Percentiles rank a stretch among this genome's conserved stretches.
phyloP scores from a whole-genome alignment of 35 echinoderm and acorn worm genomes.

The Chiridota heheva region DNA sequence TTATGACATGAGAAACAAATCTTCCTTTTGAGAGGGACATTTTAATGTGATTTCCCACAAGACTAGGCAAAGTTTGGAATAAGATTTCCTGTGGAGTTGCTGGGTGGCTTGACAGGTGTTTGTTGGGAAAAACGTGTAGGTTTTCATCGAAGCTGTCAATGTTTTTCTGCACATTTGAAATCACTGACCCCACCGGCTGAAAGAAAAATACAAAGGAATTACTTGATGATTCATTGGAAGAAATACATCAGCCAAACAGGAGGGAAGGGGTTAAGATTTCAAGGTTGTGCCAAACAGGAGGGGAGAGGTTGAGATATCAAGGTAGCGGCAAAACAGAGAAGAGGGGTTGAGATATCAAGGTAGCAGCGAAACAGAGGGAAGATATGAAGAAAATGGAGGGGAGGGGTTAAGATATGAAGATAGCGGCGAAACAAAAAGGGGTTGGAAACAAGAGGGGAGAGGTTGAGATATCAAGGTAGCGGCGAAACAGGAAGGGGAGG shows the following conservation, averaged over 20 bases:
- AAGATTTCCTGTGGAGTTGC: not conserved
- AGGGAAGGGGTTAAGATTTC: not conserved
- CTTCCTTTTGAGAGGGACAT: slow-evolving; percentile 35
- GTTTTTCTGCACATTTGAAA: slow-evolving; percentile 46
- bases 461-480: no score
- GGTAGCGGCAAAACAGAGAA: not conserved
- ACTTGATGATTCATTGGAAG: not conserved
- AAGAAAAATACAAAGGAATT: slow-evolving; percentile 1
- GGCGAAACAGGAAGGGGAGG: no score
- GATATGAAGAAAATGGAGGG: no score
- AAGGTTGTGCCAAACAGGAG: not conserved
- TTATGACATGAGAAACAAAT: slow-evolving; percentile 44
- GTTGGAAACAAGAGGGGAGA: no score
- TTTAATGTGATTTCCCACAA: slow-evolving; percentile 51
- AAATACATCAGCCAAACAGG: not conserved
- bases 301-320: not conserved
- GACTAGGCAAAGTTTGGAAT: slow-evolving; percentile 54
- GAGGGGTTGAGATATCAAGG: not conserved
- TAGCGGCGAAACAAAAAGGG: no score
- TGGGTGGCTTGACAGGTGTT: slow-evolving; percentile 34
- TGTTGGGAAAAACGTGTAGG: slow-evolving; percentile 60
- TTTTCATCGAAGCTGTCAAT: slow-evolving; percentile 56
- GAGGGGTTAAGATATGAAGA: no score
- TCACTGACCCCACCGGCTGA: slow-evolving; percentile 48
- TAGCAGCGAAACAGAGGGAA: not conserved